These are phyloP conservation scores for Gobio occitaniae DNA, from an alignment of 2,797 vertebrate genomes.

Conservation along the genomic window DNA sequence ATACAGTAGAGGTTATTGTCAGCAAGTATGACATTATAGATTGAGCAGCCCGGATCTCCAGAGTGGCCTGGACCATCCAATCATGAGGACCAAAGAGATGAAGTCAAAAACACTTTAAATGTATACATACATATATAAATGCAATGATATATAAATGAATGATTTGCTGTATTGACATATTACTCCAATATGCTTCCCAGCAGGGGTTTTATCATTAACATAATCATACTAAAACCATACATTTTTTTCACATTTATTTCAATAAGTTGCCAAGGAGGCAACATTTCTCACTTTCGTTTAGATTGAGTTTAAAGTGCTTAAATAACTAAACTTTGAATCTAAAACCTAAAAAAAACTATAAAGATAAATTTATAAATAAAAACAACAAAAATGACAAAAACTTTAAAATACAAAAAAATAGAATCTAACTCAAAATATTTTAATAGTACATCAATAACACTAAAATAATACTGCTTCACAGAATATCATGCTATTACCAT, in stretches of 20 bases:
- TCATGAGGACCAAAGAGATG: not conserved
- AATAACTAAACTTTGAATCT: not conserved
- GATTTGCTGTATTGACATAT: too few species aligned
- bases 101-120: not conserved
- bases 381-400: not conserved
- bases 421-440: not conserved
- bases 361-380: not conserved
- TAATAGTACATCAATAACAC: not conserved
- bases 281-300: not conserved
- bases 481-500: not conserved
- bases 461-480: not conserved
- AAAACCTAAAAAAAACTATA: not conserved
- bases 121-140: not conserved
- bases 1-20: not conserved
- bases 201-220: not conserved
- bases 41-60: not conserved
- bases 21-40: not conserved
- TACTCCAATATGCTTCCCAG: too few species aligned
- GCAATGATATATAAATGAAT: too few species aligned
- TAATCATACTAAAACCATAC: not conserved
- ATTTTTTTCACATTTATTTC: not conserved
- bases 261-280: not conserved
- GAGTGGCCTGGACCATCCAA: not conserved
- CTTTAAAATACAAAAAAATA: not conserved
- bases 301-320: not conserved